Percentiles rank a stretch among this genome's conserved stretches.
Evolutionary conservation across 2,113 vertebrate genomes (phyloP).

Genomic region (Cheilinus undulatus): DNA sequence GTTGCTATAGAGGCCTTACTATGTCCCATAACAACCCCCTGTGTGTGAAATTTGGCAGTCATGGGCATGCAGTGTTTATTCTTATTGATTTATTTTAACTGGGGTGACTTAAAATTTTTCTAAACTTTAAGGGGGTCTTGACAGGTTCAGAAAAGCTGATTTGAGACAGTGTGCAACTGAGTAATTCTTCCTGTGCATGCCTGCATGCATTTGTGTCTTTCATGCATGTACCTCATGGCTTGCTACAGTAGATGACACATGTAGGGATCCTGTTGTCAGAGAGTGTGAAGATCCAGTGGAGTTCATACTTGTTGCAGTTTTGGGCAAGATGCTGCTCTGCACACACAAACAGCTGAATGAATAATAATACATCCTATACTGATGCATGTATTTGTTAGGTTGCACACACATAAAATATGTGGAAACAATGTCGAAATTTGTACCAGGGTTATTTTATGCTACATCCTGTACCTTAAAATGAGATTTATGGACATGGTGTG

Average conservation of each 20-base stretch:
- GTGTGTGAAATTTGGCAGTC: too few relatives aligned
- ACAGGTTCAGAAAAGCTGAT: too few relatives aligned
- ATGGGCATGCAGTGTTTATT: too few relatives aligned
- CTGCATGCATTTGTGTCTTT: constrained; percentile 31
- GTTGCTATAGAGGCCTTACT: too few relatives aligned
- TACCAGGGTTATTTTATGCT: background rate
- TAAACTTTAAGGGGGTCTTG: too few relatives aligned
- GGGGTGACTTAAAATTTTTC: too few relatives aligned
- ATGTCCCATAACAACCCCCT: too few relatives aligned
- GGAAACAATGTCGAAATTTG: background rate
- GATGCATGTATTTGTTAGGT: too few relatives aligned
- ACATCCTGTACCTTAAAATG: constrained; percentile 83
- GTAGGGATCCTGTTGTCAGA: background rate
- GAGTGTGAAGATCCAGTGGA: constrained; percentile 20
- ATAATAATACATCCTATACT: constrained; percentile 7
- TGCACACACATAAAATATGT: too few relatives aligned
- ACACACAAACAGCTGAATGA: constrained; percentile 32
- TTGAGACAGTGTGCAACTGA: too few relatives aligned
- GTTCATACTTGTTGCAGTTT: constrained; percentile 4
- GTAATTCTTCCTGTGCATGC: background rate
- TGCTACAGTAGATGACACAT: constrained; percentile 20
- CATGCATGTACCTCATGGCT: constrained; percentile 54
- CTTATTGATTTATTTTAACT: too few relatives aligned
- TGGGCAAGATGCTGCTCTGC: constrained; percentile 51
- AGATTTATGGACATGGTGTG: constrained; percentile 81